Base-by-base conservation (phyloP, 2,888 invertebrate genomes). In the Drosophila demipolita region DNA sequence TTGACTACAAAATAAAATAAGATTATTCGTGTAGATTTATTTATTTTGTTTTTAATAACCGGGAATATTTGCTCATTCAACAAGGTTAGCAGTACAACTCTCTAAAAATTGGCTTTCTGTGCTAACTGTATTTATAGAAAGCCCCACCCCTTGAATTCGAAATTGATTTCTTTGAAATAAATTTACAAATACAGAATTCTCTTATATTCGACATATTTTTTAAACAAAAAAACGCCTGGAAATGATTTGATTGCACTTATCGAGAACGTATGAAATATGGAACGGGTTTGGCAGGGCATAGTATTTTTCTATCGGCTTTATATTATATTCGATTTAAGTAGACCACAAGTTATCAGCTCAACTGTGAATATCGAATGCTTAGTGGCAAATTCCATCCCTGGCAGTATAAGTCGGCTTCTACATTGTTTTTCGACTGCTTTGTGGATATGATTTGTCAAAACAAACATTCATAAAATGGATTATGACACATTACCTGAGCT, bases 1-100 rank as follows among this genome's bases (percentile, higher is more conserved):
- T 72, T 75, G 66, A 83, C 75, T 80, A 82, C 67, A 74, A 68
- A 83, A 80, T 82, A 84, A 81, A 82, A 69, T 85, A 83, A 83
- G 83, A 82, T 70, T 80, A 80, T 78, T 80, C 73, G 78, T 80
- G 76, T 75, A 80, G 20, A 59, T 48, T 26, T 29, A 26, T 59
- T 35, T 58, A 66, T 61, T 36, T 36, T 11, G 36, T 33, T 45
- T 60, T 55, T 38, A 8, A 15, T 36, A 36, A 12, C 9, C 9
- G 45, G 29, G 17, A 29, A 33, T 52, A 12, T 17, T 7, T 29
- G 29, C 1, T 29, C 7, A n/a, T 50, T 3, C 9, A 29, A 32
- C 5, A 15, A 6, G 9, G 12, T 17, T 9, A 17, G 36, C 9
- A 20, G 23, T 40, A n/a, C 4, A 40, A 9, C 12, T 17, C 6